Percentiles rank a stretch among this genome's conserved stretches.
These are phyloP conservation scores for Rallus limicola DNA, from an alignment of 2,113 vertebrate species.

Conservation along the genomic window DNA sequence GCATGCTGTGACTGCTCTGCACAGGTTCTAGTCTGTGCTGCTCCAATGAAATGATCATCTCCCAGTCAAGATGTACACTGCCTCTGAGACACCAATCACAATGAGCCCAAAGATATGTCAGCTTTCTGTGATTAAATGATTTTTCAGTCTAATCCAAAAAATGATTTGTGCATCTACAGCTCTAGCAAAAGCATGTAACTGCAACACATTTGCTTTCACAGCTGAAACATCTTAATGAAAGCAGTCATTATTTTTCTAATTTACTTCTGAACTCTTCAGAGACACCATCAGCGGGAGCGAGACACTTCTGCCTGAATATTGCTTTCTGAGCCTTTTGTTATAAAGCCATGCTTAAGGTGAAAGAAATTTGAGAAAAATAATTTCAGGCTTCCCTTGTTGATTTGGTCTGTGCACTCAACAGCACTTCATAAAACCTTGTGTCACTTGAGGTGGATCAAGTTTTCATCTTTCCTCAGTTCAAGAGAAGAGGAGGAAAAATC, in stretches of 20 bases:
- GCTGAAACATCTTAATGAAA: slow-evolving; percentile 22
- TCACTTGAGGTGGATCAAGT: neutral
- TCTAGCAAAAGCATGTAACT: neutral
- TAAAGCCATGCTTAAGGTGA: neutral
- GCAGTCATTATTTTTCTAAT: slow-evolving; percentile 4
- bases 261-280: slow-evolving; percentile 32
- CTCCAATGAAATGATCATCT: neutral
- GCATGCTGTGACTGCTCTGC: neutral
- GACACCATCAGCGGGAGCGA: neutral
- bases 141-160: neutral
- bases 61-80: neutral
- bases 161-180: neutral
- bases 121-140: neutral
- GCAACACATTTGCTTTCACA: neutral
- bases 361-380: neutral
- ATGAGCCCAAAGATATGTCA: neutral
- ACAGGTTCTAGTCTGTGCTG: neutral
- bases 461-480: neutral
- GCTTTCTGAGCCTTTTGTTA: neutral
- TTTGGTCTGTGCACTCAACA: neutral
- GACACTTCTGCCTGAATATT: neutral
- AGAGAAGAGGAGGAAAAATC: neutral
- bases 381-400: neutral
- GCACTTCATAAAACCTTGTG: neutral
- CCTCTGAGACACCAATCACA: neutral